Evolutionary conservation across 1,140 invertebrate genomes (phyloP).

Genomic region (Oscheius sp.): DNA sequence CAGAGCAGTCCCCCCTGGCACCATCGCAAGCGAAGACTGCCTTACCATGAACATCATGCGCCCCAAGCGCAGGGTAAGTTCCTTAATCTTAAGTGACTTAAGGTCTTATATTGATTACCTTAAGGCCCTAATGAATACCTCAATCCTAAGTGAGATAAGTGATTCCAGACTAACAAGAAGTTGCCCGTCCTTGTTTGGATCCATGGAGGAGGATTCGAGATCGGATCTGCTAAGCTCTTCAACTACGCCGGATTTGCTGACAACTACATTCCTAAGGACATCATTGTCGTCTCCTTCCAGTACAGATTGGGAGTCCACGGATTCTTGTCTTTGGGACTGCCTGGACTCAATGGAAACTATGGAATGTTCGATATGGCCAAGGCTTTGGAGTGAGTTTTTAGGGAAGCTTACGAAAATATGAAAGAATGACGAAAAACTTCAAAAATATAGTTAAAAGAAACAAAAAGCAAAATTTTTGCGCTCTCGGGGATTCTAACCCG

Average conservation of each 20-base stretch:
- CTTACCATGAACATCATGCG: slow-evolving; percentile 82
- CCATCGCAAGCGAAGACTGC: slow-evolving; percentile 77
- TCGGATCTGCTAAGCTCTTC: slow-evolving; percentile 82
- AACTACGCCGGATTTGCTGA: slow-evolving; percentile 69
- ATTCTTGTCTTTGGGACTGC: slow-evolving; percentile 44
- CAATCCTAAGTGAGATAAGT: neutral
- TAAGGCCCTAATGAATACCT: neutral
- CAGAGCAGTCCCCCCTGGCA: slow-evolving; percentile 14
- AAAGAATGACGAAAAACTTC: neutral
- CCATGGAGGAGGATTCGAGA: slow-evolving; percentile 90
- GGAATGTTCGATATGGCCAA: slow-evolving; percentile 78
- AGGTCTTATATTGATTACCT: neutral
- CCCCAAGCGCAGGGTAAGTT: slow-evolving; percentile 70
- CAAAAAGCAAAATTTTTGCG: no score
- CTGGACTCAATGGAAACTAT: slow-evolving; percentile 62
- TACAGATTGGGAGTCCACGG: slow-evolving; percentile 81
- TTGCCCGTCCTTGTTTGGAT: slow-evolving; percentile 87
- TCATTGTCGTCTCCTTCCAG: slow-evolving; percentile 69
- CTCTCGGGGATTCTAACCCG: no score
- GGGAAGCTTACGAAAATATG: slow-evolving; percentile 41
- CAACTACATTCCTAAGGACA: slow-evolving; percentile 60
- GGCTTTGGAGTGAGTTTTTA: slow-evolving; percentile 66
- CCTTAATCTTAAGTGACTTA: neutral
- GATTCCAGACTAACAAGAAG: slow-evolving; percentile 13
- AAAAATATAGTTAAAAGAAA: neutral